Percentiles rank a stretch among this genome's conserved stretches.
These are phyloP conservation scores for Erannis defoliaria DNA, from an alignment of 2,888 invertebrate species.

Conservation along the genomic window DNA sequence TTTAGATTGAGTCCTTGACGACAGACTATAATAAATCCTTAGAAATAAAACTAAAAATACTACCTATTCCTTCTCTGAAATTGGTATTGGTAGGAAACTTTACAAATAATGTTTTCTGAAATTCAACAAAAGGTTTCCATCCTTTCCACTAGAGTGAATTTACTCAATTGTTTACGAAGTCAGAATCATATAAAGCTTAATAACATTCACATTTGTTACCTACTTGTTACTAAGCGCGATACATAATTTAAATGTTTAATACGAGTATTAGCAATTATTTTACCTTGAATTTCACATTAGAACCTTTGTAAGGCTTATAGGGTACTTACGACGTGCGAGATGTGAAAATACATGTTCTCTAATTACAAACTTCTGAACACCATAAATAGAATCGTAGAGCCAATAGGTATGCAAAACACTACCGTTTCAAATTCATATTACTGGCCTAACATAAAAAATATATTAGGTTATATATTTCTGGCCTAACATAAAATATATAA, in stretches of 20 bases:
- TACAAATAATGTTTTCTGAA: constrained; percentile 3
- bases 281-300: neutral
- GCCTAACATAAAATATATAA: too few relatives aligned
- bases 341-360: neutral
- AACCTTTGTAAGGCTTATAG: neutral
- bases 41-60: constrained; percentile 6
- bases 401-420: too few relatives aligned
- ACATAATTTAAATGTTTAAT: neutral
- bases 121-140: constrained; percentile 13
- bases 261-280: neutral
- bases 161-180: constrained; percentile 17
- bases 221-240: constrained; percentile 9
- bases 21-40: neutral
- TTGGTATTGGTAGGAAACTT: constrained; percentile 4
- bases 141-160: constrained; percentile 12
- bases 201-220: constrained; percentile 1
- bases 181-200: constrained; percentile 11
- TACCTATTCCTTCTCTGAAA: neutral
- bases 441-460: too few relatives aligned
- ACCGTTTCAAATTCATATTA: too few relatives aligned
- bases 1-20: constrained; percentile 5
- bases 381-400: neutral
- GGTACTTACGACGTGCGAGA: neutral
- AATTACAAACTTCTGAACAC: neutral
- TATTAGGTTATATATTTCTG: too few relatives aligned